Percentiles rank a stretch among this genome's conserved stretches.
Conservation (phyloP, 2,113 vertebrate species). For the Hemibagrus wyckioides region DNA sequence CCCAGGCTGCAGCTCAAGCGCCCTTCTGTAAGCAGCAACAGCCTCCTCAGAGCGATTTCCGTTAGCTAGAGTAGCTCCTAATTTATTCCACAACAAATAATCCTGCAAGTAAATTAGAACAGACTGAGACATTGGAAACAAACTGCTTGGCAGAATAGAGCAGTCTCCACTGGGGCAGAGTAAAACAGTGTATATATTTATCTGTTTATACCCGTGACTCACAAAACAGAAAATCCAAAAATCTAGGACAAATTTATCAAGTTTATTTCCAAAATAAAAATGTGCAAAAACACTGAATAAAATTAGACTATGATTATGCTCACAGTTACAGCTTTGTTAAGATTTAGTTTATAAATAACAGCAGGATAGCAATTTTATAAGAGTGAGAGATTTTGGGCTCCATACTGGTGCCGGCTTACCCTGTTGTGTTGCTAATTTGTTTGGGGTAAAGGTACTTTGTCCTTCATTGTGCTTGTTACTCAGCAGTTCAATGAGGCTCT, state of each 20-base stretch:
- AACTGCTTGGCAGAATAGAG: not conserved
- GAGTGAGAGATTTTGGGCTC: not conserved
- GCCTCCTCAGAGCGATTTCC: conserved; percentile 95
- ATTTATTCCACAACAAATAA: conserved; percentile 95
- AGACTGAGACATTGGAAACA: not conserved
- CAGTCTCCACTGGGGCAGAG: not conserved
- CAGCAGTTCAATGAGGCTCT: not conserved
- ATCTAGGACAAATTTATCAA: not conserved
- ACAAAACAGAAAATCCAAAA: not conserved
- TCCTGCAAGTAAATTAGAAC: conserved; percentile 72
- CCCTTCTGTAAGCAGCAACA: conserved; percentile 89
- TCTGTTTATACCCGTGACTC: not conserved
- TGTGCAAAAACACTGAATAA: not conserved
- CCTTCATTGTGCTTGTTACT: not conserved
- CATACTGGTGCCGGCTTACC: not conserved
- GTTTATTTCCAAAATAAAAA: not conserved
- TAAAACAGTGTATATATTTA: not conserved
- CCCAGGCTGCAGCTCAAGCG: conserved; percentile 92
- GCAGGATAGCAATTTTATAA: not conserved
- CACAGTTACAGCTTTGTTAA: not conserved
- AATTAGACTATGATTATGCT: not conserved
- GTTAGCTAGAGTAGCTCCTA: conserved; percentile 94
- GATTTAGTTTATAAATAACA: not conserved
- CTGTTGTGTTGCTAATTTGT: not conserved
- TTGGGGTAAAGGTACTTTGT: not conserved